Evolutionary conservation across 2,797 vertebrate genomes (phyloP).

Genomic region (Adelosebastes latens): DNA sequence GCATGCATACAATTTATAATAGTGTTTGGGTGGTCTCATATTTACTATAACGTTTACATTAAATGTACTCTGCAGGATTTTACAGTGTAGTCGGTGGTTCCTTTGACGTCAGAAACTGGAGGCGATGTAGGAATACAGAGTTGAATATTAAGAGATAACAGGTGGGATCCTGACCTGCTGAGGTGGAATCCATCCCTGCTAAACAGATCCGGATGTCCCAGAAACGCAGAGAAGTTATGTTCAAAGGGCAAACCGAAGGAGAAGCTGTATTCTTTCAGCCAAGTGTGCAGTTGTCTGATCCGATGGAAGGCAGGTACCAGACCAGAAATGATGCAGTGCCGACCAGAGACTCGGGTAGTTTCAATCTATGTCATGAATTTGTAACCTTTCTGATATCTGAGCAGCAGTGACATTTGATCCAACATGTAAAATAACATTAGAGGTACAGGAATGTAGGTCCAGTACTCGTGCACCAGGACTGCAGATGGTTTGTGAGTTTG

Average conservation of each 20-base stretch:
- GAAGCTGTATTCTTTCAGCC: not conserved
- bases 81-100: not conserved
- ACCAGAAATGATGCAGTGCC: not conserved
- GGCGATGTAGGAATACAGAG: not conserved
- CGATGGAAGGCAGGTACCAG: not conserved
- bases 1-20: not conserved
- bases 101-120: not conserved
- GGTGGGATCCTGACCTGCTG: not conserved
- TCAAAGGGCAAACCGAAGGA: not conserved
- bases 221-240: not conserved
- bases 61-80: not conserved
- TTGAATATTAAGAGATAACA: not conserved
- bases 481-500: slow-evolving; percentile 4
- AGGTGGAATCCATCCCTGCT: not conserved
- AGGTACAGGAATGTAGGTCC: not conserved
- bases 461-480: not conserved
- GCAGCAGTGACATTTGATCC: not conserved
- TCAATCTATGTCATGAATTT: not conserved
- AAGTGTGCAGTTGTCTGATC: not conserved
- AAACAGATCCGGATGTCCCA: not conserved
- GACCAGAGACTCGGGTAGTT: not conserved
- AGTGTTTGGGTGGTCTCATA: not conserved
- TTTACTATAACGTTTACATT: not conserved
- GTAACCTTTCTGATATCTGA: not conserved
- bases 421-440: not conserved